phyloP scores from a whole-genome alignment of 2,797 vertebrate genomes.

The Stomatorhinus walkeri region DNA sequence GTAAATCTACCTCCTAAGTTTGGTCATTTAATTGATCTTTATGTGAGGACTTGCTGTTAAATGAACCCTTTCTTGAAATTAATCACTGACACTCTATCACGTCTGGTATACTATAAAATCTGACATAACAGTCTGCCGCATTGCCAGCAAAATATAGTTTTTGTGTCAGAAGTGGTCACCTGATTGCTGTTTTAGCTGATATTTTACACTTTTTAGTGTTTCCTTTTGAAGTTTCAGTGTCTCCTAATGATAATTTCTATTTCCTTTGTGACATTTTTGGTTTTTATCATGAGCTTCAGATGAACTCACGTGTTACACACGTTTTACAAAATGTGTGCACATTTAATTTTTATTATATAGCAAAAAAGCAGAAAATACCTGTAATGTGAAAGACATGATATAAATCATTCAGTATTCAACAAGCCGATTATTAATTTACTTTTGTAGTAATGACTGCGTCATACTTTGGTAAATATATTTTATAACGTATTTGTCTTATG shows the following conservation, averaged over 20 bases:
- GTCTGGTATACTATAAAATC: not conserved
- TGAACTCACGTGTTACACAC: not conserved
- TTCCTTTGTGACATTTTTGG: not conserved
- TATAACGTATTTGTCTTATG: not conserved
- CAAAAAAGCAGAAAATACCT: slow-evolving; percentile 11
- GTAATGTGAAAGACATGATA: slow-evolving; percentile 16
- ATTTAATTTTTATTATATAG: not conserved
- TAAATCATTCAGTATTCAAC: slow-evolving; percentile 4
- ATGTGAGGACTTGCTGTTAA: not conserved
- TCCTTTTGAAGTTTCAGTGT: not conserved
- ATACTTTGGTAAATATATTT: slow-evolving; percentile 9
- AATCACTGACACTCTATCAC: not conserved
- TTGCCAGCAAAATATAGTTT: not conserved
- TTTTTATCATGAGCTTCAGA: not conserved
- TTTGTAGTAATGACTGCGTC: not conserved
- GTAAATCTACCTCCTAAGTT: not conserved
- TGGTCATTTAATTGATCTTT: not conserved
- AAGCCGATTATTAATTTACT: not conserved
- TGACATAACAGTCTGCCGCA: not conserved
- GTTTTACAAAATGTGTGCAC: not conserved
- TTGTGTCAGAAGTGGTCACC: not conserved
- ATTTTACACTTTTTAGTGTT: not conserved
- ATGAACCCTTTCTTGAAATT: not conserved
- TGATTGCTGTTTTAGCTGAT: not conserved
- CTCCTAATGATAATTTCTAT: not conserved